Conservation (phyloP, 1,140 invertebrate genomes). For the Xylocopa sonorina region DNA sequence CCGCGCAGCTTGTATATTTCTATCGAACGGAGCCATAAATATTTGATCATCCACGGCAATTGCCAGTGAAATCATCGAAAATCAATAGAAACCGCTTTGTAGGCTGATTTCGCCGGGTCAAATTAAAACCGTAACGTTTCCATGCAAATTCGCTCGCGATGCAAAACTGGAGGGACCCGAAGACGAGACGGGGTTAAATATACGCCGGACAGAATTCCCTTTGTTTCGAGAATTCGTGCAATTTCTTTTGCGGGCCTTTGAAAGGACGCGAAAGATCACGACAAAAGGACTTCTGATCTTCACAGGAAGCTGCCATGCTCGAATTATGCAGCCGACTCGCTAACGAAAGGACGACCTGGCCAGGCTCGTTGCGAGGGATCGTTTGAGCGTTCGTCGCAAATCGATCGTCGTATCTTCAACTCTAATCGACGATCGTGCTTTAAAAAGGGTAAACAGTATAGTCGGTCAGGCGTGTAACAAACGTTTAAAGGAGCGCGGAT, state of each 20-base stretch:
- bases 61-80: neutral
- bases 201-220: neutral
- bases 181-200: neutral
- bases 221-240: neutral
- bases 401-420: too few relatives aligned
- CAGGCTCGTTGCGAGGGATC: neutral
- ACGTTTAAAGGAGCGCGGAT: neutral
- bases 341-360: neutral
- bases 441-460: too few relatives aligned
- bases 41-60: neutral
- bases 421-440: too few relatives aligned
- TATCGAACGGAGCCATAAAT: neutral
- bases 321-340: conserved; percentile 1
- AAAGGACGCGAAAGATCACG: neutral
- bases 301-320: too few relatives aligned
- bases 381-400: neutral
- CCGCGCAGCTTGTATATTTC: too few relatives aligned
- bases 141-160: neutral
- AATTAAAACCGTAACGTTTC: conserved; percentile 8
- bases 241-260: neutral
- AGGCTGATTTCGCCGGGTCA: neutral
- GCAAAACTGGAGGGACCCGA: neutral
- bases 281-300: neutral
- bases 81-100: neutral
- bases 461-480: too few relatives aligned